Evolutionary conservation across 2,113 vertebrate species (phyloP).

Genomic region (Vulpes ferrilata): DNA sequence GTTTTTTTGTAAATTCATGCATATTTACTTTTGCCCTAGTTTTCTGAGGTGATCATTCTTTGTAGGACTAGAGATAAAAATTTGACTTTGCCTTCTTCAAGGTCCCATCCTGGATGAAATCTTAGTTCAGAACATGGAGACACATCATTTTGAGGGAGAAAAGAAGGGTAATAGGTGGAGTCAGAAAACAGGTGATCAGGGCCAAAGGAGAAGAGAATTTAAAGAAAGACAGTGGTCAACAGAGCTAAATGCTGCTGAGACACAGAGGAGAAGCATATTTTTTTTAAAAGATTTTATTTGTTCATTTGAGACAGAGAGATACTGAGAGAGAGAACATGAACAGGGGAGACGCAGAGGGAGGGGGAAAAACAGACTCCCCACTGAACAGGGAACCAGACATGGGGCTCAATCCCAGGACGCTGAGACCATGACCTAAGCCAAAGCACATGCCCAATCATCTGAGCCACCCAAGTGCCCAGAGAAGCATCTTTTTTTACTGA

Average conservation of each 20-base stretch:
- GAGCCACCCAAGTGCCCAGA: no score
- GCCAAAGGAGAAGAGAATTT: not conserved
- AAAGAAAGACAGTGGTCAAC: not conserved
- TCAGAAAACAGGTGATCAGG: not conserved
- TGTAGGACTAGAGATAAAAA: not conserved
- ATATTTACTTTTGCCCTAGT: not conserved
- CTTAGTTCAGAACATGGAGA: not conserved
- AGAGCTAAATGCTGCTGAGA: not conserved
- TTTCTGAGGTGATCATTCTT: constrained; percentile 36
- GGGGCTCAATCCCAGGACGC: no score
- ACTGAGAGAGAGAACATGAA: no score
- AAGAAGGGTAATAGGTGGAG: not conserved
- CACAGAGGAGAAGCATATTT: not conserved
- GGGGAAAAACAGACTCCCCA: no score
- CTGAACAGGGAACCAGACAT: no score
- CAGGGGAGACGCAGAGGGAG: no score
- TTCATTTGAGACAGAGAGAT: no score
- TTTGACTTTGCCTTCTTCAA: constrained; percentile 17
- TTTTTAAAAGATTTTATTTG: no score
- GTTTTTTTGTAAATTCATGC: not conserved
- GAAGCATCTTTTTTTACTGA: not conserved
- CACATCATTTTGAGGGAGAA: not conserved
- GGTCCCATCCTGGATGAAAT: not conserved
- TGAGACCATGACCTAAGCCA: no score
- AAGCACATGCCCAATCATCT: no score